These are phyloP conservation scores for Toxotes jaculatrix DNA, from an alignment of 2,113 vertebrate genomes.

Conservation along the genomic window DNA sequence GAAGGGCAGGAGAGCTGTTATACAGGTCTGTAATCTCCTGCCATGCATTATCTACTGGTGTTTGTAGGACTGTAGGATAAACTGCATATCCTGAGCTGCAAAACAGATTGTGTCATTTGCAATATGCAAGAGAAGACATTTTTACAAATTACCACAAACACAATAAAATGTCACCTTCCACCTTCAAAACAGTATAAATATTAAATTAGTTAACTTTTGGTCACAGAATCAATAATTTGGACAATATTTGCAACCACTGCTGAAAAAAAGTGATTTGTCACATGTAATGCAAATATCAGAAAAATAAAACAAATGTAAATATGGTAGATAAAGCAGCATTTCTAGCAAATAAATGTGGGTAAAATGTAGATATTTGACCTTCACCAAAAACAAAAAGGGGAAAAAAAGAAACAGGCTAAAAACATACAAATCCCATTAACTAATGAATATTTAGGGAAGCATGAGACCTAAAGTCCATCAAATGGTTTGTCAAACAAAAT, in stretches of 20 bases:
- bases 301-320: slow-evolving; percentile 4
- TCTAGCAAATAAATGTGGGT: neutral
- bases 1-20: slow-evolving; percentile 47
- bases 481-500: neutral
- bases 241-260: slow-evolving; percentile 32
- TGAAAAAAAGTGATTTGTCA: slow-evolving; percentile 11
- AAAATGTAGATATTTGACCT: neutral
- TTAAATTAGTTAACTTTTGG: slow-evolving; percentile 24
- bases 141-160: slow-evolving; percentile 29
- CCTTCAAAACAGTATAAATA: slow-evolving; percentile 31
- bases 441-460: neutral
- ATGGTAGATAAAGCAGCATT: neutral
- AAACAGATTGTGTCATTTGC: slow-evolving; percentile 67
- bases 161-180: slow-evolving; percentile 34
- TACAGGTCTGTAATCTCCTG: slow-evolving; percentile 63
- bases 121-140: slow-evolving; percentile 48
- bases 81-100: slow-evolving; percentile 81
- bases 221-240: slow-evolving; percentile 22
- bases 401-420: neutral
- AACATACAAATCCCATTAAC: slow-evolving; percentile 11
- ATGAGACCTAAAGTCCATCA: slow-evolving; percentile 3
- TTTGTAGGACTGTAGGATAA: slow-evolving; percentile 64
- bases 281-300: slow-evolving; percentile 20
- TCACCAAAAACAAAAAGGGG: neutral
- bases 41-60: slow-evolving; percentile 60